Evolutionary conservation across 2,113 vertebrate species (phyloP).

Genomic region (Microtus montanus): DNA sequence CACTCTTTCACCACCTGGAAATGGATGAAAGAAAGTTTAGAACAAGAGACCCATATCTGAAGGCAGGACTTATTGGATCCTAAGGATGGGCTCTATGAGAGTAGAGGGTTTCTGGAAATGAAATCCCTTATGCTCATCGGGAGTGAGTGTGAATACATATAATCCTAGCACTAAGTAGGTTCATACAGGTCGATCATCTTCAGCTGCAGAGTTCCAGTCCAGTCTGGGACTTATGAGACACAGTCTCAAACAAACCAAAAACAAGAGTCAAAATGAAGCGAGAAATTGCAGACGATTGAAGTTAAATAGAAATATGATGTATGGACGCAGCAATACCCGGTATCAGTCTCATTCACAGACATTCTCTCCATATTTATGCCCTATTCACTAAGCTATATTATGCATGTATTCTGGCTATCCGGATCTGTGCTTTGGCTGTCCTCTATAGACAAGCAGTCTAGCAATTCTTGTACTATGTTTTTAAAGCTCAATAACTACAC

Average conservation of each 20-base stretch:
- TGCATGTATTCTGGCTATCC: background rate
- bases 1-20: background rate
- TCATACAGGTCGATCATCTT: too few species aligned
- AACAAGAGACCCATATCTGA: background rate
- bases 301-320: background rate
- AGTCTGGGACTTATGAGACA: background rate
- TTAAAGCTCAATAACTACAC: background rate
- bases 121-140: background rate
- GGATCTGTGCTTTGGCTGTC: background rate
- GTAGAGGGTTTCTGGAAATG: background rate
- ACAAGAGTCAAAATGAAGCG: background rate
- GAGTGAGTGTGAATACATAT: background rate
- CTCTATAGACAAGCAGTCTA: background rate
- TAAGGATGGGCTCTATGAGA: background rate
- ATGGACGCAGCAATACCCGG: too few species aligned
- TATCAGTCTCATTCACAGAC: background rate
- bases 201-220: background rate
- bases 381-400: background rate
- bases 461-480: background rate
- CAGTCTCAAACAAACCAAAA: background rate
- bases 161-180: background rate
- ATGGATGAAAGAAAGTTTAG: background rate
- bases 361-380: background rate
- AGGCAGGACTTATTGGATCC: background rate
- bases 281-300: background rate